Conservation (phyloP, 92 coral and sea anemone species). For the Phenganax stokvisi region DNA sequence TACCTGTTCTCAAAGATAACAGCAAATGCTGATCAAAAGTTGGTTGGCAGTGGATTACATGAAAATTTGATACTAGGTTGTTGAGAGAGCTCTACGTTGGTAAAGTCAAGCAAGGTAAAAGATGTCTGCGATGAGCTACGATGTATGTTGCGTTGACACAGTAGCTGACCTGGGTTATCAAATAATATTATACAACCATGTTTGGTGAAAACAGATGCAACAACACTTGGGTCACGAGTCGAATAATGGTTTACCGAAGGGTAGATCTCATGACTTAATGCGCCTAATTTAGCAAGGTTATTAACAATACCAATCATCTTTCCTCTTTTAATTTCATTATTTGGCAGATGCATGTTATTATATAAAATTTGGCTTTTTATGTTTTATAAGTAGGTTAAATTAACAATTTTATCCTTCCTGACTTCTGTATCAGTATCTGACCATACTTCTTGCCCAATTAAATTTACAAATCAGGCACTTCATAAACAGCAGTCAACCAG, state of each 20-base stretch:
- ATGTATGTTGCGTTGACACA: constrained; percentile 31
- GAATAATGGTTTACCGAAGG: not conserved
- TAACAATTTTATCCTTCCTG: too few species aligned
- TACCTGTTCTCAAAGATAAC: constrained; percentile 31
- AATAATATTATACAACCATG: constrained; percentile 21
- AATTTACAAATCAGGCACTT: too few species aligned
- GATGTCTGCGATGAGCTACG: constrained; percentile 44
- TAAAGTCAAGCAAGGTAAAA: constrained; percentile 38
- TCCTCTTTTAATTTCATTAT: too few species aligned
- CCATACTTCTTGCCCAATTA: too few species aligned
- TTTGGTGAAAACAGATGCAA: not conserved
- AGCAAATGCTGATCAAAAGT: constrained; percentile 33
- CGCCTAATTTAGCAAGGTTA: not conserved
- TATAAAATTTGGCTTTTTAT: too few species aligned
- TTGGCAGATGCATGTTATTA: too few species aligned
- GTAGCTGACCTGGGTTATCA: constrained; percentile 41
- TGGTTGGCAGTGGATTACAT: constrained; percentile 29
- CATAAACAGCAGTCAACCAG: too few species aligned
- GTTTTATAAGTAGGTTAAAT: too few species aligned
- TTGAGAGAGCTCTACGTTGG: constrained; percentile 35
- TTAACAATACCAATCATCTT: too few species aligned
- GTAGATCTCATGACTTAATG: not conserved
- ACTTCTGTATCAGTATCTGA: too few species aligned
- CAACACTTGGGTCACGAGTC: not conserved
- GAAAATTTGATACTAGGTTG: constrained; percentile 26